Evolutionary conservation across 2,113 vertebrate genomes (phyloP).

Genomic region (Clarias magur): DNA sequence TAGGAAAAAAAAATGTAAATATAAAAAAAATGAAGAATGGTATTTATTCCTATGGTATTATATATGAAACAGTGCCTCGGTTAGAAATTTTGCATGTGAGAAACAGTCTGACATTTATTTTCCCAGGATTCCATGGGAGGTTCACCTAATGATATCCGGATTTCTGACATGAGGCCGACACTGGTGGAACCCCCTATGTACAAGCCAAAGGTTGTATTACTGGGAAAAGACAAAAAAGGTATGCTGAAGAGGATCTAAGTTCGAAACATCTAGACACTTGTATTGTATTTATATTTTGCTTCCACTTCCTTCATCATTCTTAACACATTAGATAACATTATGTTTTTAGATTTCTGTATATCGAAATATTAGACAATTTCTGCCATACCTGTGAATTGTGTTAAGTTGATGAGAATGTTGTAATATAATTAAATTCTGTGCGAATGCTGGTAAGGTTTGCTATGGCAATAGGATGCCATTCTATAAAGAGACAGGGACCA

Average conservation of each 20-base stretch:
- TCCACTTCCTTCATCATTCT: not conserved
- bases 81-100: not conserved
- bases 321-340: not conserved
- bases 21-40: not conserved
- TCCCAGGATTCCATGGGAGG: conserved; percentile 92
- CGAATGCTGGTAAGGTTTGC: conserved; percentile 39
- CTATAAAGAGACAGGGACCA: not conserved
- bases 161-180: conserved; percentile 96
- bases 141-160: conserved; percentile 94
- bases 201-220: conserved; percentile 95
- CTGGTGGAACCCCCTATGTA: conserved; percentile 95
- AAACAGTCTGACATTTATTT: conserved; percentile 51
- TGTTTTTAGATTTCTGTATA: not conserved
- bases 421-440: conserved; percentile 60
- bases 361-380: not conserved
- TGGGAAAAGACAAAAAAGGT: conserved; percentile 99
- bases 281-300: not conserved
- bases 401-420: conserved; percentile 50
- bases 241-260: conserved; percentile 4
- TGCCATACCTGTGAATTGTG: conserved; percentile 10
- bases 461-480: conserved; percentile 22
- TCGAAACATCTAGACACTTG: not conserved
- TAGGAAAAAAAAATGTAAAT: too few species aligned
- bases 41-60: not conserved
- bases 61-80: not conserved